These are phyloP conservation scores for Trachymyrmex cornetzi DNA, from an alignment of 1,140 invertebrate genomes.

Conservation along the genomic window DNA sequence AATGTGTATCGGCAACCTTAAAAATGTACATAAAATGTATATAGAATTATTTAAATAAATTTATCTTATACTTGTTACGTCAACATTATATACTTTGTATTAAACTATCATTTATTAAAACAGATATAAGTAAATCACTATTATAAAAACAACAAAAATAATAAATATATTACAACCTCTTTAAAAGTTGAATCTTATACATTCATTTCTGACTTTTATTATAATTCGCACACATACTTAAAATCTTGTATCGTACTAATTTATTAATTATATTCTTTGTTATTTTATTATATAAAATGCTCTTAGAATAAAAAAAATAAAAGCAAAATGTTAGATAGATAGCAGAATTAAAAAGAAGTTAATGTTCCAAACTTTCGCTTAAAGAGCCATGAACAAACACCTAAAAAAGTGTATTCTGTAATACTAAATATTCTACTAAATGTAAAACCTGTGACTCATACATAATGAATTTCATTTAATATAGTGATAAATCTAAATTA, in stretches of 20 bases:
- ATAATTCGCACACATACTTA: neutral
- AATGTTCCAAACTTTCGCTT: neutral
- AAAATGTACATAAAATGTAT: slow-evolving; percentile 20
- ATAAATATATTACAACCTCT: neutral
- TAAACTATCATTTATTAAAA: neutral
- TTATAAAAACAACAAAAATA: neutral
- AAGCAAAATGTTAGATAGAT: neutral
- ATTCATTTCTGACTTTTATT: neutral
- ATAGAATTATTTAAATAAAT: slow-evolving; percentile 24
- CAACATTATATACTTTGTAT: neutral
- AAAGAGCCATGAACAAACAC: neutral
- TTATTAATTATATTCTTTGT: neutral
- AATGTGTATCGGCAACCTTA: slow-evolving; percentile 54
- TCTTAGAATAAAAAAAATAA: neutral
- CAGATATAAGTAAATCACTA: neutral
- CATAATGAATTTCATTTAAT: neutral
- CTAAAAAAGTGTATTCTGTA: slow-evolving; percentile 2
- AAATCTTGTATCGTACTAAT: neutral
- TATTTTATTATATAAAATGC: neutral
- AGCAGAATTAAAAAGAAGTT: slow-evolving; percentile 6
- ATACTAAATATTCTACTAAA: neutral
- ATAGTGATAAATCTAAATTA: neutral
- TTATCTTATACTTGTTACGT: neutral
- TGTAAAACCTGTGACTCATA: neutral
- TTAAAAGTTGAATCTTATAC: slow-evolving; percentile 1